Conservation (phyloP, 1,140 invertebrate species). For the Nephotettix cincticeps region DNA sequence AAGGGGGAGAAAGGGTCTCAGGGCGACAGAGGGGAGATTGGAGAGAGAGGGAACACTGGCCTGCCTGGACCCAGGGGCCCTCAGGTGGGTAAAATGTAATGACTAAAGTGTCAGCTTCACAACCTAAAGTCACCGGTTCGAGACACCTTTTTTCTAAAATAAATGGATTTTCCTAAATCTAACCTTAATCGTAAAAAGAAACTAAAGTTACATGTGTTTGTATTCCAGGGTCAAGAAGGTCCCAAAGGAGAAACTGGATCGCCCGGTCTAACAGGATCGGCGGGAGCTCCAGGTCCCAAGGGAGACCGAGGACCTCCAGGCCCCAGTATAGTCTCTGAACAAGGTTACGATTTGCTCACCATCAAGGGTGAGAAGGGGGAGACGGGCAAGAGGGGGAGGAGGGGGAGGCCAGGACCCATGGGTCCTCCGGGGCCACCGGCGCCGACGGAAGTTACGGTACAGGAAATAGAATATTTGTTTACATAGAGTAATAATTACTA, state of each 20-base stretch:
- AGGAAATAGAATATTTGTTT: background rate
- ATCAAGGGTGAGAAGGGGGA: conserved; percentile 60
- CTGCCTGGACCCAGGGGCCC: conserved; percentile 63
- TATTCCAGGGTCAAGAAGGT: conserved; percentile 47
- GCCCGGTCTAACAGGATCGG: conserved; percentile 59
- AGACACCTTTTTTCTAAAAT: too few species aligned
- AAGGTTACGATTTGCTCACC: conserved; percentile 9
- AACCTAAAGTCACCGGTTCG: too few species aligned
- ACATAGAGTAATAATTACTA: too few species aligned
- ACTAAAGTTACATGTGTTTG: conserved; percentile 55
- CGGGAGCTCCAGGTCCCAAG: conserved; percentile 49
- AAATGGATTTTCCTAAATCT: too few species aligned
- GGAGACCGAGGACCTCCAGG: conserved; percentile 28
- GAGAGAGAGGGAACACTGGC: conserved; percentile 53
- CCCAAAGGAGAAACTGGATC: conserved; percentile 72
- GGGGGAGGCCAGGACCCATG: conserved; percentile 55
- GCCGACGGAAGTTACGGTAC: conserved; percentile 31
- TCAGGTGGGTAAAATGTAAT: conserved; percentile 52
- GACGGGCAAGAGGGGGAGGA: conserved; percentile 55
- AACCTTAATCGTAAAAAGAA: too few species aligned
- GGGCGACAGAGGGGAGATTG: conserved; percentile 23
- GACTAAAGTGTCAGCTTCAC: too few species aligned
- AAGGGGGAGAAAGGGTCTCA: conserved; percentile 18
- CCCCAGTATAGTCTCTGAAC: background rate
- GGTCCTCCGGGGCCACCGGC: conserved; percentile 37